These are phyloP conservation scores for Dysmachus trigonus DNA, from an alignment of 2,888 invertebrate species.

Conservation along the genomic window DNA sequence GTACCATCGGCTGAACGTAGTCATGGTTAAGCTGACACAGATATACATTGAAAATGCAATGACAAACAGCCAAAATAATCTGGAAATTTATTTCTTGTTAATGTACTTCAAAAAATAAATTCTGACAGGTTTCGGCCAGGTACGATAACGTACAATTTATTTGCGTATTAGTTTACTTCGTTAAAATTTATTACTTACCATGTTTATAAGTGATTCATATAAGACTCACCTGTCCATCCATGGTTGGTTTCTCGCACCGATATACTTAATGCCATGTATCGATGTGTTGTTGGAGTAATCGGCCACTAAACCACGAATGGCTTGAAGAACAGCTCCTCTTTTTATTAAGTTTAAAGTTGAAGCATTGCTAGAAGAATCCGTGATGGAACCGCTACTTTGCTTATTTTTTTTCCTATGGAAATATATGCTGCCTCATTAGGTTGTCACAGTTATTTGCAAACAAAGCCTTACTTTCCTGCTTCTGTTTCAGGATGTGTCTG, in stretches of 20 bases:
- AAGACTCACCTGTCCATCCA: constrained; percentile 54
- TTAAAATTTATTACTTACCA: not conserved
- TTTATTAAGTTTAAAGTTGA: not conserved
- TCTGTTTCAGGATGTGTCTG: not conserved
- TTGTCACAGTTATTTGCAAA: not conserved
- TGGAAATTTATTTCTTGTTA: not conserved
- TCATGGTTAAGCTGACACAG: not conserved
- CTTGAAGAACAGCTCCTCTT: not conserved
- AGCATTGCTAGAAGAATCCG: not conserved
- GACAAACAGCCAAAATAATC: not conserved
- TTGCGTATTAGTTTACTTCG: not conserved
- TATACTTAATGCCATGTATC: constrained; percentile 68
- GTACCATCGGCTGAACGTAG: constrained; percentile 63
- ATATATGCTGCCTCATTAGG: not conserved
- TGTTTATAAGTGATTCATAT: not conserved
- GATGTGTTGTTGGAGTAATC: constrained; percentile 51
- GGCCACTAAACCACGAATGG: not conserved
- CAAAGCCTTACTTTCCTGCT: not conserved
- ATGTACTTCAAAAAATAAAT: not conserved
- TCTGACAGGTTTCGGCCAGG: not conserved
- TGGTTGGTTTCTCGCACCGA: constrained; percentile 62
- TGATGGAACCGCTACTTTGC: not conserved
- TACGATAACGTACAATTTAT: too few species aligned
- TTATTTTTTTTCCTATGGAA: not conserved
- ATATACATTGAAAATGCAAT: not conserved